Conservation (phyloP, 1,140 invertebrate genomes). For the Drosophila triauraria region DNA sequence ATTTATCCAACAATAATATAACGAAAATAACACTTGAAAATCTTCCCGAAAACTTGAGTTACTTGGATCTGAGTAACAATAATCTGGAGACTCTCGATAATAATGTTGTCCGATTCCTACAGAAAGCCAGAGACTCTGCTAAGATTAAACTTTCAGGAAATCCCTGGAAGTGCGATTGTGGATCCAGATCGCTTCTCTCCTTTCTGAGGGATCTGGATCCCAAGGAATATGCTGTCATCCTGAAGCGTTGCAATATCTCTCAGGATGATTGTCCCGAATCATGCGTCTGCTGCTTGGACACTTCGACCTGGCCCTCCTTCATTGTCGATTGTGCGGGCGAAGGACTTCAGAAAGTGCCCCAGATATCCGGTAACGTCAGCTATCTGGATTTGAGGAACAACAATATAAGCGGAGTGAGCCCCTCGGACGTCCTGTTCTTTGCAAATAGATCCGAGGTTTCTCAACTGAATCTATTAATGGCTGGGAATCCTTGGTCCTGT, state of each 20-base stretch:
- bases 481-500: conserved; percentile 28
- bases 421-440: background rate
- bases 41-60: conserved; percentile 1
- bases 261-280: conserved; percentile 9
- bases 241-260: conserved; percentile 14
- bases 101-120: background rate
- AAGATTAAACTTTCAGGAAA: conserved; percentile 9
- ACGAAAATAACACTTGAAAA: background rate
- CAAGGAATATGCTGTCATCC: background rate
- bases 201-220: conserved; percentile 17
- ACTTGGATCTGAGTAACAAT: conserved; percentile 29
- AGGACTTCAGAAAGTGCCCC: conserved; percentile 6
- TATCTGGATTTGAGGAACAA: conserved; percentile 28
- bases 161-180: conserved; percentile 20
- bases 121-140: background rate
- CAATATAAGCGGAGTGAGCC: background rate
- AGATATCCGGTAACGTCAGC: background rate
- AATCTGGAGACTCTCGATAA: conserved; percentile 13
- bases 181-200: conserved; percentile 12
- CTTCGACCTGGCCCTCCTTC: background rate
- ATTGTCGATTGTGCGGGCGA: conserved; percentile 15
- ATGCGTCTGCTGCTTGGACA: conserved; percentile 21
- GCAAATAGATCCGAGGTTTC: background rate
- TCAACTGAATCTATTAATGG: background rate
- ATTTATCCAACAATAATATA: conserved; percentile 15